Percentiles rank a stretch among this genome's conserved stretches.
phyloP scores from a whole-genome alignment of 2,888 invertebrate species.

The Ceraclea dissimilis region DNA sequence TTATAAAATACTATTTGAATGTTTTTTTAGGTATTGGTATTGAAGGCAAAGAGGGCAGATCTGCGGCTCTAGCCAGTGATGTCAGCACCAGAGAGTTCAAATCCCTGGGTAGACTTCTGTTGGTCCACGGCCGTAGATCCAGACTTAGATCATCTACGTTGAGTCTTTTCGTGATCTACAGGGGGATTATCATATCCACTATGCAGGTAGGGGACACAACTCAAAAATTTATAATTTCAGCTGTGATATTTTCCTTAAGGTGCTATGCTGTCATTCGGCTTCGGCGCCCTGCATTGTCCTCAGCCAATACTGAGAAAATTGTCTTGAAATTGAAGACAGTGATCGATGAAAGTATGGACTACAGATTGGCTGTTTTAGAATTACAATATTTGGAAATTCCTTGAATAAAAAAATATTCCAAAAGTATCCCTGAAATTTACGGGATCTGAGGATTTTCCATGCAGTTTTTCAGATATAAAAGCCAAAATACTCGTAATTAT shows the following conservation, averaged over 20 bases:
- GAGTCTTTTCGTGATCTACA: conserved; percentile 97
- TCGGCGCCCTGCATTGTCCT: too few relatives aligned
- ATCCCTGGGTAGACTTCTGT: conserved; percentile 69
- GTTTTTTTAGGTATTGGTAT: conserved; percentile 68
- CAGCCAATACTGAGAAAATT: too few relatives aligned
- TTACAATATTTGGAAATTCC: too few relatives aligned
- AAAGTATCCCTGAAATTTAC: too few relatives aligned
- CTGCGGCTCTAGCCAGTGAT: conserved; percentile 95
- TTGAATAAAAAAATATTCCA: too few relatives aligned
- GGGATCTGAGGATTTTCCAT: too few relatives aligned
- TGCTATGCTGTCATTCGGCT: too few relatives aligned
- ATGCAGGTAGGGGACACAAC: conserved; percentile 61
- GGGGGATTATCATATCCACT: conserved; percentile 95
- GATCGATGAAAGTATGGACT: too few relatives aligned
- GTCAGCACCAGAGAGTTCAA: conserved; percentile 90
- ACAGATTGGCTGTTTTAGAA: too few relatives aligned
- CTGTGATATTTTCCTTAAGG: background rate
- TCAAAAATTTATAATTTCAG: background rate
- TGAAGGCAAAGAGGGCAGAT: conserved; percentile 82
- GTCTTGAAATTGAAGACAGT: too few relatives aligned
- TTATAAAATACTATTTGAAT: too few relatives aligned
- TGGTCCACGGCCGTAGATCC: conserved; percentile 89
- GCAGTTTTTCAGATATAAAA: background rate
- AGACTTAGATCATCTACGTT: conserved; percentile 95
- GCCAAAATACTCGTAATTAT: too few relatives aligned